Evolutionary conservation across 2,113 vertebrate species (phyloP).

Genomic region (Melanotaenia duboulayi): DNA sequence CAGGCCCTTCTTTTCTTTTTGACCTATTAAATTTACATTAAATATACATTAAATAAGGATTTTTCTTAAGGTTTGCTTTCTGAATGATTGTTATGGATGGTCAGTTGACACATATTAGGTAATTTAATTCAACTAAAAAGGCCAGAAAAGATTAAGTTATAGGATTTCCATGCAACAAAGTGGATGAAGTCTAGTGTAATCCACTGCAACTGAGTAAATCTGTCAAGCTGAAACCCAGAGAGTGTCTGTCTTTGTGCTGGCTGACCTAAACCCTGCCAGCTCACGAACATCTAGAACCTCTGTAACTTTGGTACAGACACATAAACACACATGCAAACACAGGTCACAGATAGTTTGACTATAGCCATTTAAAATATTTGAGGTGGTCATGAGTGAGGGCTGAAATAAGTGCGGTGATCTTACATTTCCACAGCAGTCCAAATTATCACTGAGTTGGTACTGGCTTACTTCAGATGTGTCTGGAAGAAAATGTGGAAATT

Average conservation of each 20-base stretch:
- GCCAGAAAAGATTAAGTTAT: background rate
- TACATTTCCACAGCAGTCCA: conserved; percentile 9
- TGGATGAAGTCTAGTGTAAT: conserved; percentile 36
- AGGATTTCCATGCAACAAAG: conserved; percentile 25
- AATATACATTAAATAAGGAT: too few relatives aligned
- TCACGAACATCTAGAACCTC: conserved; percentile 17
- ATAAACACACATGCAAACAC: background rate
- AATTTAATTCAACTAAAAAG: conserved; percentile 13
- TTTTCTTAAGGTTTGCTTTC: background rate
- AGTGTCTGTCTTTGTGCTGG: conserved; percentile 32
- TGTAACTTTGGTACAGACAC: conserved; percentile 8
- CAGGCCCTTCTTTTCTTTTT: background rate
- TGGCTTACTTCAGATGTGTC: conserved; percentile 42
- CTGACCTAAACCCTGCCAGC: conserved; percentile 42
- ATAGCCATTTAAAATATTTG: conserved; percentile 29
- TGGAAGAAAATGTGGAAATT: conserved; percentile 25
- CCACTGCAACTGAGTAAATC: conserved; percentile 35
- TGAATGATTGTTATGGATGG: background rate
- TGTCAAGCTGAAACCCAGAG: conserved; percentile 41
- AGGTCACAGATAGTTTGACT: conserved; percentile 22
- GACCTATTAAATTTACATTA: background rate
- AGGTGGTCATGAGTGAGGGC: conserved; percentile 25
- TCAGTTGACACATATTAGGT: conserved; percentile 9
- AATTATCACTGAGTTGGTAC: conserved; percentile 46
- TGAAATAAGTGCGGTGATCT: too few relatives aligned